Evolutionary conservation across 2,888 invertebrate genomes (phyloP), one percentile per base, ranked within the genome.

Genomic region (Hedya salicella): DNA sequence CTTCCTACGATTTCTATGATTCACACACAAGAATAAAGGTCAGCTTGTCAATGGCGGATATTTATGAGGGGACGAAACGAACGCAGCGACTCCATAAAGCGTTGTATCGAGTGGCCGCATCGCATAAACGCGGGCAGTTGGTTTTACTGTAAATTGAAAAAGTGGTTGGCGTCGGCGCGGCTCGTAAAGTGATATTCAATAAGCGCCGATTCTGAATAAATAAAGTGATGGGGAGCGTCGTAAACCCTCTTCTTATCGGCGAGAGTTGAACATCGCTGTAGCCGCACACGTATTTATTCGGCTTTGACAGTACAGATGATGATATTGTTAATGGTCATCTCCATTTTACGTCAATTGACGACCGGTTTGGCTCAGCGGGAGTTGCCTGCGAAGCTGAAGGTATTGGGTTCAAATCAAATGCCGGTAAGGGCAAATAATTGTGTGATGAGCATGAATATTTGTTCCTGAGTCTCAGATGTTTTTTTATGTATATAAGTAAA

Each of bases 91-190:
- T 25, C 42, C 56, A 67, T 67, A 62, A 62, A 62, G 46, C 40
- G 21, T 14, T 25, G 56, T 63, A 56, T 49, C 56, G 56, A 46
- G 30, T 49, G 49, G 60, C 49, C 46, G 62, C 44, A 32, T 53
- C 53, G 56, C 69, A 69, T 74, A 74, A 73, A 69, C 68, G 68
- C 49, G 67, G 61, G 53, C 65, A 57, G 62, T 62, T 19, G 60
- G 69, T 69, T 76, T 75, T 73, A 75, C 73, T 76, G 74, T 76
- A 76, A 73, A 76, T 75, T 74, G 74, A 76, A 76, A 73, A 72
- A 71, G 70, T 71, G 67, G 67, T 25, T 44, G 61, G 66, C 59
- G 61, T 59, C 61, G 52, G 62, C 67, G 57, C 36, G 36, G 44
- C 50, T 74, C 74, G 73, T 77, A 75, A 71, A 73, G 74, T 66